These are phyloP conservation scores for Rhinichthys klamathensis DNA, from an alignment of 2,113 vertebrate species.

Conservation along the genomic window DNA sequence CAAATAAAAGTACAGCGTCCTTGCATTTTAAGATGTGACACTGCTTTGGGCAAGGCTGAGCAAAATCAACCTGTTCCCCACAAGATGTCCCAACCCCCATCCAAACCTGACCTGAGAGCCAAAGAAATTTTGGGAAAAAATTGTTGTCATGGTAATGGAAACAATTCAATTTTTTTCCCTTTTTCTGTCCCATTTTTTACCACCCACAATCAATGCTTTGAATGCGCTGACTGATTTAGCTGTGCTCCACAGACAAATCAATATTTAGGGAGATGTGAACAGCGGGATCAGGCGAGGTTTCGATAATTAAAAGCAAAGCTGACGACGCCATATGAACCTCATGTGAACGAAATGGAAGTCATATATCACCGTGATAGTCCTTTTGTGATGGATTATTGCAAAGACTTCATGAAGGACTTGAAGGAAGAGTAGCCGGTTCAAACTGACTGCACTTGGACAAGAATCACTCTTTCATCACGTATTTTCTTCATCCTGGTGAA, in stretches of 20 bases:
- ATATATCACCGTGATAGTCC: slow-evolving; percentile 12
- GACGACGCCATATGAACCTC: background rate
- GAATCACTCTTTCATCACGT: background rate
- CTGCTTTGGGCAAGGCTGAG: background rate
- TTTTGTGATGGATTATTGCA: slow-evolving; percentile 7
- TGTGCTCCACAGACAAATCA: slow-evolving; percentile 32
- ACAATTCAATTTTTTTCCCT: background rate
- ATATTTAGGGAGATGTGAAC: slow-evolving; percentile 29
- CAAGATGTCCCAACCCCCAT: background rate
- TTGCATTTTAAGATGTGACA: background rate
- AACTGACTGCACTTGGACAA: background rate
- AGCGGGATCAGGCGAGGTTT: background rate
- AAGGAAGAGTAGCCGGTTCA: background rate
- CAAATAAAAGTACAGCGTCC: background rate
- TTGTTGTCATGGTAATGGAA: slow-evolving; percentile 51
- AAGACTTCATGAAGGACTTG: slow-evolving; percentile 10
- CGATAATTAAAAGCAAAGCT: slow-evolving; percentile 17
- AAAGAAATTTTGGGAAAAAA: slow-evolving; percentile 37
- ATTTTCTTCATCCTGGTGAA: background rate
- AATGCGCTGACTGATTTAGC: slow-evolving; percentile 47
- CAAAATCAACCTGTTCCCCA: background rate
- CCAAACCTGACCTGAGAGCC: slow-evolving; percentile 42
- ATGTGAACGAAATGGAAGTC: slow-evolving; percentile 6
- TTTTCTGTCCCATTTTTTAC: slow-evolving; percentile 21
- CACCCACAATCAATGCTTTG: slow-evolving; percentile 45